Conservation (phyloP, 2,797 vertebrate species). For the Sparidentex hasta region DNA sequence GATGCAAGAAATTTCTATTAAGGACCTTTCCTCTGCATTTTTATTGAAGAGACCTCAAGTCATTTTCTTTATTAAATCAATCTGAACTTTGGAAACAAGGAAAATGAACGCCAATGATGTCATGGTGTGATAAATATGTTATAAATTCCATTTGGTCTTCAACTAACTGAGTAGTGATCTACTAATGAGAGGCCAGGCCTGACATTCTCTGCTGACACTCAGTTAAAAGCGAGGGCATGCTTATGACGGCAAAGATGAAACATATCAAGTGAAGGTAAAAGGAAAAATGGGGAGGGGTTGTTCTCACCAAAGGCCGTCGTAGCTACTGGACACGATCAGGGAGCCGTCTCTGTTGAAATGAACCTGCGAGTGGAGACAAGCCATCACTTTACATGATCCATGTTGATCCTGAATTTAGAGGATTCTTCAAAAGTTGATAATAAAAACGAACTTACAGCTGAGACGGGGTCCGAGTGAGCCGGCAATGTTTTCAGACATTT, state of each 20-base stretch:
- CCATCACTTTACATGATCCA: not conserved
- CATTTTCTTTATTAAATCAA: not conserved
- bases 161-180: not conserved
- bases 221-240: not conserved
- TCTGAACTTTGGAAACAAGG: too few species aligned
- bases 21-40: not conserved
- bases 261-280: too few species aligned
- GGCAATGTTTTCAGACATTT: slow-evolving; percentile 99
- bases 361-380: slow-evolving; percentile 84
- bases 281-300: not conserved
- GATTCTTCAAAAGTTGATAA: not conserved
- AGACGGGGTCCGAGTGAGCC: slow-evolving; percentile 97
- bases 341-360: slow-evolving; percentile 99
- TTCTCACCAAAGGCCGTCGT: slow-evolving; percentile 95
- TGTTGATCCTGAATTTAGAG: fast-evolving
- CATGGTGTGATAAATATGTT: not conserved
- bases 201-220: not conserved
- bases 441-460: slow-evolving; percentile 88
- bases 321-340: slow-evolving; percentile 98
- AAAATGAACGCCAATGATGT: not conserved
- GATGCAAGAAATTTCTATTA: not conserved
- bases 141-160: not conserved
- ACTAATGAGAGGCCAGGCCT: not conserved
- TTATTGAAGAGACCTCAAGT: not conserved
- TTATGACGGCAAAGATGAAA: not conserved